Evolutionary conservation across 2,888 invertebrate species (phyloP), one percentile per base, ranked within the genome.

Genomic region (Lepetodrilus schrolli): DNA sequence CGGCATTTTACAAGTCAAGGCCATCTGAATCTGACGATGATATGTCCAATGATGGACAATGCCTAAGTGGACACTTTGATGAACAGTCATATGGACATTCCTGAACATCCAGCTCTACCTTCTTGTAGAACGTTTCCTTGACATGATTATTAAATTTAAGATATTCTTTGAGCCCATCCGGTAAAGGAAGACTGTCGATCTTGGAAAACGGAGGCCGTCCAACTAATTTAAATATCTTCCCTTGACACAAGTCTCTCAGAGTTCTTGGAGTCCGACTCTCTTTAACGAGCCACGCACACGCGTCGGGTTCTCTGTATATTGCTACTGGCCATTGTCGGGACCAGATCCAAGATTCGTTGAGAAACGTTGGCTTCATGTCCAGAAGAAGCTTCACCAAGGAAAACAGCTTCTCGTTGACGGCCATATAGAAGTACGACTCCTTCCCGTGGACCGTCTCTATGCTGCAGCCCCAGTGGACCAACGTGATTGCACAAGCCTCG

Each of bases 31-130:
- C 84, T 5, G 83, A 83, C 4, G 82, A 81, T 2, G 86, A 84
- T 21, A 87, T 81, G 51, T 88, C 88, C 4, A 88, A 79, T 2
- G 82, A 82, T 1, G 85, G 84, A 73, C 88, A 88, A 30, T 84
- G 79, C 47, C 76, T 75, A 37, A 78, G 74, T 0, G 81, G 66
- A 76, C 88, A 88, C 4, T 77, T 73, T 3, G 82, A 76, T 2
- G 82, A 79, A 73, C 89, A 89, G 49, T 88, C 86, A 68, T 80
- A 84, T 2, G 88, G 88, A 73, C 89, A 89, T n/a, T 84, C 84
- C 10, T 74, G 74, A 1, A 77, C 38, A 38, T 83, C 77, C 17
- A 88, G 74, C 0, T 79, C 75, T 1, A 76, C 78, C 66, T 80
- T 70, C 2, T 66, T 34, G 73, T 82, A 88, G 70, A 84, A 82